Conservation (phyloP, 1,140 invertebrate species). For the Atta texana region DNA sequence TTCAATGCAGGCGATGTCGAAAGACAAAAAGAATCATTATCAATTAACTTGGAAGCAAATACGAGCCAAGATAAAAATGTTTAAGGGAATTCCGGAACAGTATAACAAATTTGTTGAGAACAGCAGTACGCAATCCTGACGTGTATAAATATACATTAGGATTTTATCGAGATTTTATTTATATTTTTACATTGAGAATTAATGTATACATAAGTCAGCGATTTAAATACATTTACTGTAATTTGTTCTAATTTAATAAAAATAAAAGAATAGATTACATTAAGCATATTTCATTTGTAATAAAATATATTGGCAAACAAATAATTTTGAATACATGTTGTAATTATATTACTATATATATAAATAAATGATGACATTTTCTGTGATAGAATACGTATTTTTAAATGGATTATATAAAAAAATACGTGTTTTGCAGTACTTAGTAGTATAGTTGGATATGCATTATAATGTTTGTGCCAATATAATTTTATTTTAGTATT, state of each 20-base stretch:
- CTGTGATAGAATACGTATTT: background rate
- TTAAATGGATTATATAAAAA: background rate
- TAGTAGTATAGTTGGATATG: background rate
- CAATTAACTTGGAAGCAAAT: slow-evolving; percentile 96
- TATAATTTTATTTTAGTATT: background rate
- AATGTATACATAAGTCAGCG: slow-evolving; percentile 4
- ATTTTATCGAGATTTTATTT: background rate
- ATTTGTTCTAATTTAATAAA: background rate
- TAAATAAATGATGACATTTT: background rate
- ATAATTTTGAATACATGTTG: background rate
- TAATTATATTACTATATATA: background rate
- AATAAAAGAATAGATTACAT: background rate
- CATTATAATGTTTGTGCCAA: background rate
- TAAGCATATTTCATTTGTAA: background rate
- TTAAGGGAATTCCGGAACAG: slow-evolving; percentile 86
- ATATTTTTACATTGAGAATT: slow-evolving; percentile 14
- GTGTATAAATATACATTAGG: slow-evolving; percentile 32
- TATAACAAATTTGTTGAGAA: slow-evolving; percentile 83
- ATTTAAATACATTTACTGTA: background rate
- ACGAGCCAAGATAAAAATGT: slow-evolving; percentile 89
- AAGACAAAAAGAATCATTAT: slow-evolving; percentile 93
- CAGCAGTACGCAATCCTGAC: slow-evolving; percentile 50
- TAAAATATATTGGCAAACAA: background rate
- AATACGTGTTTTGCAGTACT: background rate
- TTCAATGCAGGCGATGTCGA: slow-evolving; percentile 90